Base-by-base conservation (phyloP, 2,113 vertebrate species). In the Sturnus vulgaris region DNA sequence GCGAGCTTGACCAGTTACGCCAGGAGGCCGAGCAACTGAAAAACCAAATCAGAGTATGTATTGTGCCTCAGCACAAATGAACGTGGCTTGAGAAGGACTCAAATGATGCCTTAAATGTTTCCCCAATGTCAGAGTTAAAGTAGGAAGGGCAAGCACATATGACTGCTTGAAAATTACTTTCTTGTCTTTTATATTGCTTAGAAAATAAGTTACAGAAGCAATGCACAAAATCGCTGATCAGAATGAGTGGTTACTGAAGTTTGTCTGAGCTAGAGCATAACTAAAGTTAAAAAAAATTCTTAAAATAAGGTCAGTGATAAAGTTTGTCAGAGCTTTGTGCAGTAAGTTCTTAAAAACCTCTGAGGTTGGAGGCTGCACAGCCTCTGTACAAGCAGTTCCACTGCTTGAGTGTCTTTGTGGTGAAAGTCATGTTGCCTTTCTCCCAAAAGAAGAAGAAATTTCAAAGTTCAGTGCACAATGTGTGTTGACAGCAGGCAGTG, bases 11-110 rank as follows among this genome's bases (percentile, higher is more conserved):
- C 98, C 99, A 99, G 98, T 98, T 99, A 97, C 99, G 99, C 98
- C 99, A 99, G 98, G 99, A 99, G 98, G 99, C 99, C 88, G 99
- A 99, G 95, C 99, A 99, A 96, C 99, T 99, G 96, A 99, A 99
- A 98, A 99, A 99, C 98, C 99, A 99, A 97, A 99, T 99, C 97
- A 97, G 99, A 98, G 99, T 99, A 96, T 24, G 99, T 99, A 81
- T 66, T 42, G 19, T 53, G 24, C 39, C 63, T 8, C 27, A 9
- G 3, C 10, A 53, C 37, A 5, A 37, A 21, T 15, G 9, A 11
- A 4, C 35, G 33, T 5, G 25, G 5, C 53, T 28, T 53, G 35
- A 33, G 53, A 35, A 46, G 59, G 37, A 10, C 27, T 44, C 30
- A 79, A 70, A 40, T 15, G 19, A 25, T 55, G 27, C 39, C 5